Base-by-base conservation (phyloP, 2,888 invertebrate species). In the Branchipolynoe longqiensis region DNA sequence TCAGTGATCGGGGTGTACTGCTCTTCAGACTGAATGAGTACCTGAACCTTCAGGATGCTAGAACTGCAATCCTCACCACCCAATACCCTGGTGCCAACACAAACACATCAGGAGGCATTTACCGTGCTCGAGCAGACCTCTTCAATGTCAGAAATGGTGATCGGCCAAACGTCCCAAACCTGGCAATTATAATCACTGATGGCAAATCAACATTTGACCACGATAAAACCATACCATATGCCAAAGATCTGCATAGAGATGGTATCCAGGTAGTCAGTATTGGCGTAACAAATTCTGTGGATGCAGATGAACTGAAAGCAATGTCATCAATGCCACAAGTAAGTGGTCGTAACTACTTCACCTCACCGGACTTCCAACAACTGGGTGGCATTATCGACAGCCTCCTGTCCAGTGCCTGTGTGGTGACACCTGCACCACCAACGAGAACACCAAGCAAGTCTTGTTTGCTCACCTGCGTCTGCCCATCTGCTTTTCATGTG, bases 31-130 rank as follows among this genome's bases (percentile, higher is more conserved):
- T 86, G n/a, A 36, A 86, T 74, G 12, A 73, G 28, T 56, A 48
- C 31, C 41, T 31, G 6, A 33, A 69, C n/a, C 85, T 85, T 12
- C n/a, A n/a, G 18, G n/a, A 56, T 14, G 62, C 86, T 69, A 54
- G 28, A 59, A 54, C 22, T 28, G 69, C 73, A 12, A 84, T 87
- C 31, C n/a, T 28, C 25, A 18, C 25, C 22, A 86, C 84, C 38
- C 25, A 38, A 8, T 87, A 87, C 58, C 48, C 33, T 38, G 83
- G 83, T 0, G 86, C 85, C 14, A 86, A 82, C 56, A 87, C 88
- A 1, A 88, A 88, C 73, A 87, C 87, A n/a, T 84, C 85, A 31
- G 88, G 87, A 3, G 88, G 85, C 25, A 64, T 88, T n/a, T 87
- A 73, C 74, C 12, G 8, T 22, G 41, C 73, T 36, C 74, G 84